Evolutionary conservation across 2,888 invertebrate genomes (phyloP).

Genomic region (Dioctria rufipes): DNA sequence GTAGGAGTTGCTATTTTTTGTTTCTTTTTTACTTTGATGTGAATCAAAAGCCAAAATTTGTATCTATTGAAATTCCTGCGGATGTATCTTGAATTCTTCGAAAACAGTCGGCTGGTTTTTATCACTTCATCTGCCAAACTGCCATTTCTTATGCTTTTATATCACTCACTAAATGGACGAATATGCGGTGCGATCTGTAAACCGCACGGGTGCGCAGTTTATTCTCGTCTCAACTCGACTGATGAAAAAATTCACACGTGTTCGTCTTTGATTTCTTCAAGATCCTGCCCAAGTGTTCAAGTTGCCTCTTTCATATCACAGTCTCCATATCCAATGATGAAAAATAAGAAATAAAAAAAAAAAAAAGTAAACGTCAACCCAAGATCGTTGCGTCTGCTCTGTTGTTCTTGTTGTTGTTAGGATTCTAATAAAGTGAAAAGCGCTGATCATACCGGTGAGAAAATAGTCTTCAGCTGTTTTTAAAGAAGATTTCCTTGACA

Average conservation of each 20-base stretch:
- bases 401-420: slow-evolving; percentile 7
- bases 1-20: too few species aligned
- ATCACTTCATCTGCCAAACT: slow-evolving; percentile 36
- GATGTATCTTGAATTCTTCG: not conserved
- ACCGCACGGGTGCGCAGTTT: slow-evolving; percentile 51
- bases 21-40: too few species aligned
- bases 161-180: not conserved
- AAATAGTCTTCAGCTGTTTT: slow-evolving; percentile 48
- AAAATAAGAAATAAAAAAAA: not conserved
- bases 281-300: slow-evolving; percentile 53
- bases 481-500: slow-evolving; percentile 36
- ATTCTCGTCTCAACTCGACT: slow-evolving; percentile 42
- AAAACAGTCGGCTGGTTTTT: slow-evolving; percentile 26
- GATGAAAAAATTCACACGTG: slow-evolving; percentile 51
- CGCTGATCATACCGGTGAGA: slow-evolving; percentile 43
- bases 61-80: too few species aligned
- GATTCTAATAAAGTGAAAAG: slow-evolving; percentile 32
- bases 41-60: too few species aligned
- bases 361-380: not conserved
- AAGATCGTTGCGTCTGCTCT: slow-evolving; percentile 39
- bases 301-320: slow-evolving; percentile 34
- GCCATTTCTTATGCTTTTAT: slow-evolving; percentile 5
- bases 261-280: slow-evolving; percentile 51
- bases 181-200: slow-evolving; percentile 36
- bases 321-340: slow-evolving; percentile 3